Conservation (phyloP, 2,888 invertebrate genomes). For the Coenonympha glycerion region DNA sequence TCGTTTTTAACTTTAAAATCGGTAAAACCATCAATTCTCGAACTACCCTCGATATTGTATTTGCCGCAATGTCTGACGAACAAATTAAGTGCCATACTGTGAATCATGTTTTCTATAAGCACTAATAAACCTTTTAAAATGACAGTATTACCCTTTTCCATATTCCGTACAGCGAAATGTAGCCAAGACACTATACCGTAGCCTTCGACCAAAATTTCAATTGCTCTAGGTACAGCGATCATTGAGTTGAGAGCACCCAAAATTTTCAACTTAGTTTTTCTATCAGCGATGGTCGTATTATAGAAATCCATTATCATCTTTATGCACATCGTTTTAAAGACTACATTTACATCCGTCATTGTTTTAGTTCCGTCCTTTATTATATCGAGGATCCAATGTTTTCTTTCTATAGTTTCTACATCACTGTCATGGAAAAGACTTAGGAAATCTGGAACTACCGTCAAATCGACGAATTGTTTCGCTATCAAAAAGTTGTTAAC, state of each 20-base stretch:
- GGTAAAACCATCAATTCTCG: constrained; percentile 32
- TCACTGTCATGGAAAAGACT: constrained; percentile 88
- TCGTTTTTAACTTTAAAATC: constrained; percentile 59
- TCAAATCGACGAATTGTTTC: constrained; percentile 84
- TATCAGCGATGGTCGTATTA: constrained; percentile 78
- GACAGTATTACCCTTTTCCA: constrained; percentile 43
- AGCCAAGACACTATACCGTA: constrained; percentile 85
- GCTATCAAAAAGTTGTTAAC: constrained; percentile 86
- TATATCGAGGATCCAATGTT: constrained; percentile 86
- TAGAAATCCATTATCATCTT: constrained; percentile 86
- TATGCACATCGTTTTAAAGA: constrained; percentile 83
- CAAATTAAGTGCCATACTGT: constrained; percentile 47
- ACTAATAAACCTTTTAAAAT: constrained; percentile 41
- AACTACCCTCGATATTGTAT: constrained; percentile 30
- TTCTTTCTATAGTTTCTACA: constrained; percentile 79
- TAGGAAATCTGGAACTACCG: constrained; percentile 90
- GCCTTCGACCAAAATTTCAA: constrained; percentile 79
- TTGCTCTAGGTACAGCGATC: constrained; percentile 79
- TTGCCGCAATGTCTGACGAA: constrained; percentile 44
- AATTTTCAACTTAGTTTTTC: constrained; percentile 78
- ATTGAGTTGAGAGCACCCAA: constrained; percentile 79
- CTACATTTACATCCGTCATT: constrained; percentile 82
- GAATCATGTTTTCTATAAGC: constrained; percentile 46
- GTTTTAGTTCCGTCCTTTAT: constrained; percentile 85
- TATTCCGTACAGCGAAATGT: constrained; percentile 44